Percentiles rank a stretch among this genome's conserved stretches.
Evolutionary conservation across 2,888 invertebrate species (phyloP).

Genomic region (Entomobrya proxima): DNA sequence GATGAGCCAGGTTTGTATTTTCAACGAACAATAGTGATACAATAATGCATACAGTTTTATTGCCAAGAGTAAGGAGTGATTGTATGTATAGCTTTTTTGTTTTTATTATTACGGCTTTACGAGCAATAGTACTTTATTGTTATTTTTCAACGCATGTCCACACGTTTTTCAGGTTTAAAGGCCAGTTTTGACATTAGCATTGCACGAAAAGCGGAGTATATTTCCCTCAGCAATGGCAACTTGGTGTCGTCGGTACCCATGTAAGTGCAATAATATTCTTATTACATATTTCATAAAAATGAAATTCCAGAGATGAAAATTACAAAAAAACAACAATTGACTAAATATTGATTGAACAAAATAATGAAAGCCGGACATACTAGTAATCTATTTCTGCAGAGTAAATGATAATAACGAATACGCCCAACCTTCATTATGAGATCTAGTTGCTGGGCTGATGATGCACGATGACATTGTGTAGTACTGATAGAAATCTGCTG

Average conservation of each 20-base stretch:
- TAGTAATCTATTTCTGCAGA: too few species aligned
- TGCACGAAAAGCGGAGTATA: slow-evolving; percentile 66
- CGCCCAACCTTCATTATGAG: too few species aligned
- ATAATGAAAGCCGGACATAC: too few species aligned
- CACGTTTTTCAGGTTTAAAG: slow-evolving; percentile 42
- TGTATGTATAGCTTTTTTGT: neutral
- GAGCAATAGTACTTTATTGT: neutral
- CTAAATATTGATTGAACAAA: too few species aligned
- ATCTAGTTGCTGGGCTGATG: too few species aligned
- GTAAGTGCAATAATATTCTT: slow-evolving; percentile 50
- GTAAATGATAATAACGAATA: too few species aligned
- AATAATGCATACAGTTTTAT: neutral
- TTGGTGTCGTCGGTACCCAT: slow-evolving; percentile 65
- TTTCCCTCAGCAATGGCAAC: slow-evolving; percentile 71
- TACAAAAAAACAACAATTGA: too few species aligned
- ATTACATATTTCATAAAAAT: neutral
- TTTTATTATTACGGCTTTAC: slow-evolving; percentile 9
- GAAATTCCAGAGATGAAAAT: too few species aligned
- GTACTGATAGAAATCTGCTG: neutral
- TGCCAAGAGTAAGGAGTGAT: neutral
- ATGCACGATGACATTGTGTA: neutral
- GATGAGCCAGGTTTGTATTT: slow-evolving; percentile 63
- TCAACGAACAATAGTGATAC: neutral
- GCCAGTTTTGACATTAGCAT: slow-evolving; percentile 71
- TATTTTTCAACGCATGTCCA: neutral